A percentile compares a stretch with the other conserved stretches of the same genome.
Evolutionary conservation across 2,888 invertebrate genomes (phyloP).

Genomic region (Macaria liturata): DNA sequence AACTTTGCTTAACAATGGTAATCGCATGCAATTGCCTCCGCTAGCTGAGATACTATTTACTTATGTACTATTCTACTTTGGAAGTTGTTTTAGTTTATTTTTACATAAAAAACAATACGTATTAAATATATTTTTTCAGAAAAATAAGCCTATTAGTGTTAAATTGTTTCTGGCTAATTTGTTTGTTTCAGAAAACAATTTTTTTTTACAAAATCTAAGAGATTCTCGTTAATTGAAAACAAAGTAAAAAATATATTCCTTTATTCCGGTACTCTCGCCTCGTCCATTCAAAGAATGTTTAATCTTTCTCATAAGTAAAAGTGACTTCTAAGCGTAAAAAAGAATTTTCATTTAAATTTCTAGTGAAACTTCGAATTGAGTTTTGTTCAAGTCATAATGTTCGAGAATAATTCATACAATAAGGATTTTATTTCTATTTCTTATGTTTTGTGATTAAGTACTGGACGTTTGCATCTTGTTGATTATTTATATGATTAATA

Average conservation of each 20-base stretch:
- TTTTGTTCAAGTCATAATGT: slow-evolving; percentile 61
- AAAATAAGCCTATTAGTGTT: no score
- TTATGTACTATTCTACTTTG: no score
- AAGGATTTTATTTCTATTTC: slow-evolving; percentile 41
- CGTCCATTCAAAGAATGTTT: slow-evolving; percentile 52
- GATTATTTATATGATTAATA: background rate
- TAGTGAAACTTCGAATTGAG: slow-evolving; percentile 62
- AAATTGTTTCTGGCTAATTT: no score
- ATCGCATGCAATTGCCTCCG: no score
- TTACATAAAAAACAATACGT: no score
- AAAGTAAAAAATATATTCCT: slow-evolving; percentile 31
- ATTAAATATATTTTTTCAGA: no score
- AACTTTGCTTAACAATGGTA: no score
- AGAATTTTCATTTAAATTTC: slow-evolving; percentile 64
- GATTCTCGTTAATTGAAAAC: slow-evolving; percentile 22
- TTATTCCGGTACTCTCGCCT: slow-evolving; percentile 40
- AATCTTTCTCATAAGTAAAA: slow-evolving; percentile 60
- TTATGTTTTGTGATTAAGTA: slow-evolving; percentile 9
- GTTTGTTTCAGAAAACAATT: no score
- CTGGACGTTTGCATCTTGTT: slow-evolving; percentile 1
- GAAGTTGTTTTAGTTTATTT: no score
- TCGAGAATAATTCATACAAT: slow-evolving; percentile 52
- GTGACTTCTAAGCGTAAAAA: slow-evolving; percentile 54
- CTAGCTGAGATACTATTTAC: no score
- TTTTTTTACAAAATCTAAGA: slow-evolving; percentile 1